A percentile compares a stretch with the other conserved stretches of the same genome.
phyloP scores from a whole-genome alignment of 2,113 vertebrate genomes.

The Merops nubicus region DNA sequence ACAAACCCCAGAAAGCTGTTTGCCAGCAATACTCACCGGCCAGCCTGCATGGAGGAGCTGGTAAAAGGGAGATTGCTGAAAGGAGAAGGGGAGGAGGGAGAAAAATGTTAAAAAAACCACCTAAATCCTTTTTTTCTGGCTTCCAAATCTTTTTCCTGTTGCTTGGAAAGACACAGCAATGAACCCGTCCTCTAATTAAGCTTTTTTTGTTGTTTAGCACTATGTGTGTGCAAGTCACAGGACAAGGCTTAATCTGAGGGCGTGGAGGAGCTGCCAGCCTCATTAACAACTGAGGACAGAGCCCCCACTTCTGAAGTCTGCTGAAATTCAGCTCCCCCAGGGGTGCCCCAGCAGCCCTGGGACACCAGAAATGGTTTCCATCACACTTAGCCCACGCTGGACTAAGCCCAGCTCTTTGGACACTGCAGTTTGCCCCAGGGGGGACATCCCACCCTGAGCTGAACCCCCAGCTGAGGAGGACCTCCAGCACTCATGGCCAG shows the following conservation, averaged over 20 bases:
- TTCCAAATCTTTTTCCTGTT: not conserved
- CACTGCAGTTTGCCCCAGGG: not conserved
- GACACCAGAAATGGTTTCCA: not conserved
- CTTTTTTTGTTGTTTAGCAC: not conserved
- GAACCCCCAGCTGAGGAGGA: not conserved
- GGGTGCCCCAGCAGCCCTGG: not conserved
- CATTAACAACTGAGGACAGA: not conserved
- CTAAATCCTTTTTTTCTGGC: not conserved
- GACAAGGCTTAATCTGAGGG: not conserved
- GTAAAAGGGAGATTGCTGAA: conserved; percentile 85
- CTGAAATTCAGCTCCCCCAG: not conserved
- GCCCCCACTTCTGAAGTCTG: not conserved
- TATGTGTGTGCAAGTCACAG: not conserved
- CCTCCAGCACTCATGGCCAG: fast-evolving
- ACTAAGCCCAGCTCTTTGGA: not conserved
- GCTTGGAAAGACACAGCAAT: not conserved
- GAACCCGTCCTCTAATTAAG: not conserved
- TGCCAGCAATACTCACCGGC: conserved; percentile 82
- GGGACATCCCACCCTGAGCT: not conserved
- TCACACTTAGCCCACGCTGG: not conserved
- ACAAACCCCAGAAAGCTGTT: not conserved
- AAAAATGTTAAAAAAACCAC: not conserved
- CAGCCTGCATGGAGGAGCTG: conserved; percentile 84
- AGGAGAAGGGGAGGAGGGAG: not conserved
- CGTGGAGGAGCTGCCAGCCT: not conserved